Evolutionary conservation across 1,140 invertebrate genomes (phyloP), one percentile per base, ranked within the genome.

Genomic region (Cherax destructor): DNA sequence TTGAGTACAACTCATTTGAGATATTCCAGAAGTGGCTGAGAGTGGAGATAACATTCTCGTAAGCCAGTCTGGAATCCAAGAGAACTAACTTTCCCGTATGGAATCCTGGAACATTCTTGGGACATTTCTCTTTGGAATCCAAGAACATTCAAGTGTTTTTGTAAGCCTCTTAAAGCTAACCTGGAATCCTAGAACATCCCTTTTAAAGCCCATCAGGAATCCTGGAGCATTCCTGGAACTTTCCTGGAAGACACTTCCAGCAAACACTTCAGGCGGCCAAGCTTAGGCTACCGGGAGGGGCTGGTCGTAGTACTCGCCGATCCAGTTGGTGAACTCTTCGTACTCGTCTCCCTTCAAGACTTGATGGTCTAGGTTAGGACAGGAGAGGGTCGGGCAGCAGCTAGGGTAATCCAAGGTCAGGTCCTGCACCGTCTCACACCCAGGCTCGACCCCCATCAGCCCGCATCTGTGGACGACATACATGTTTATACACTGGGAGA

Each of bases 381-480:
- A 86, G 7, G 83, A 74, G 21, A 86, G 16, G 11, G 47, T 24
- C 18, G 83, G 83, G 83, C 83, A 86, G 83, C 83, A 86, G 83
- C 69, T 76, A 10, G 83, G 83, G 83, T 86, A 86, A 10, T 69
- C 69, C 21, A 86, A 69, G 6, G 47, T n/a, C 83, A 74, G 65
- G 69, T 86, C 69, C 83, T 86, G 83, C 1, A 72, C 65, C 4
- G 69, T 72, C 47, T 50, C 16, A 47, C 83, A 86, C 16, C 83
- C 83, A 56, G 83, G 83, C 10, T 24, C 83, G 16, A 6, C 83
- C 9, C 30, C 83, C 7, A 86, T 24, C 16, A 49, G 5, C 2
- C 83, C 83, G 69, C 83, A 86, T 24, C 83, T 86, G 83, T 11
- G n/a, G 49, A 50, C 30, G 72, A 3, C n/a, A 30, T 30, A 10